Percentiles rank a stretch among this genome's conserved stretches.
Conservation (phyloP, 2,113 vertebrate genomes). For the Callorhinus ursinus region DNA sequence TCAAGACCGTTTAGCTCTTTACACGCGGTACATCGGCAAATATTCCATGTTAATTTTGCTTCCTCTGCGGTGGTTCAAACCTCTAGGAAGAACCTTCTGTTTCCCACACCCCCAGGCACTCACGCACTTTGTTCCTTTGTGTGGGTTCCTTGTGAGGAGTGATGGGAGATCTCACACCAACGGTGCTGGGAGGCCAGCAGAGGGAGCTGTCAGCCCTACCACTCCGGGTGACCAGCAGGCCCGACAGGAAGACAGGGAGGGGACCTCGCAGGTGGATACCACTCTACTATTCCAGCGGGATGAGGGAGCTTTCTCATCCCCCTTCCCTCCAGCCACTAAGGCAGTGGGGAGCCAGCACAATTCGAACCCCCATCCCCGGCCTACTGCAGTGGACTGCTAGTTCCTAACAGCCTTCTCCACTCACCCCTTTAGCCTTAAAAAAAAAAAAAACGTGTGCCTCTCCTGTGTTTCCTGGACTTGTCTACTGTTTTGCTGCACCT, state of each 20-base stretch:
- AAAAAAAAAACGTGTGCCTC: not conserved
- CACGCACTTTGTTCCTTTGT: not conserved
- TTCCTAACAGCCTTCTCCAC: not conserved
- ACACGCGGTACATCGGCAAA: not conserved
- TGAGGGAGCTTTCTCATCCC: not conserved
- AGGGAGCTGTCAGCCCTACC: not conserved
- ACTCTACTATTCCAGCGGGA: not conserved
- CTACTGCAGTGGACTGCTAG: not conserved
- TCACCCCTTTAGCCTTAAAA: not conserved
- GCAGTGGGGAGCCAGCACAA: not conserved
- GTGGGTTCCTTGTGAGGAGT: not conserved
- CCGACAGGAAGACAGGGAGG: not conserved
- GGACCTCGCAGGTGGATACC: not conserved
- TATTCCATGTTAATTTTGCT: not conserved
- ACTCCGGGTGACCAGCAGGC: not conserved
- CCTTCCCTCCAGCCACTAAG: not conserved
- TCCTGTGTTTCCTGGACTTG: not conserved
- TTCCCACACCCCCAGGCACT: not conserved
- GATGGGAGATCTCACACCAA: no score
- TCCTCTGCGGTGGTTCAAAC: not conserved
- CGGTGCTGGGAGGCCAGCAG: not conserved
- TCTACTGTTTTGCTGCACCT: not conserved
- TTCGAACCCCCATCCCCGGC: not conserved
- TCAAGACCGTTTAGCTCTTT: not conserved
- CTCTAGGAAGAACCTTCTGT: not conserved